Percentiles rank a stretch among this genome's conserved stretches.
Conservation (phyloP, 2,113 vertebrate species). For the Archocentrus centrarchus region DNA sequence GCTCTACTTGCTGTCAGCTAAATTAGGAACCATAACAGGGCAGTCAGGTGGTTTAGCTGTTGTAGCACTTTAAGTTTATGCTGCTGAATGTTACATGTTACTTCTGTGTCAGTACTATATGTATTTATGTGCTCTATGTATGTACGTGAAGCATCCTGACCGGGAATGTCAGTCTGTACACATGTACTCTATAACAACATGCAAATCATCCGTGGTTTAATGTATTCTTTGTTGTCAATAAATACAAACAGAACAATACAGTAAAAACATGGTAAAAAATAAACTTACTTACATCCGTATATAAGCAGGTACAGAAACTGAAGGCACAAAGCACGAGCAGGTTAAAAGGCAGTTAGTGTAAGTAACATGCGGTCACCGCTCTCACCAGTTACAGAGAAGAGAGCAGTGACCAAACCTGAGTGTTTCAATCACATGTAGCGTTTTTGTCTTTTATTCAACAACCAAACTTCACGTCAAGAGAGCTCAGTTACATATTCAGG, state of each 20-base stretch:
- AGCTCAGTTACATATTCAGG: accelerated
- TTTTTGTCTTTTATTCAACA: background rate
- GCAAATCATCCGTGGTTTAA: constrained; percentile 64
- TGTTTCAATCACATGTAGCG: background rate
- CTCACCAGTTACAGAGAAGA: background rate
- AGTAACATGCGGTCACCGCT: background rate
- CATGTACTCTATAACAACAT: constrained; percentile 42
- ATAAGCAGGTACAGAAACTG: background rate
- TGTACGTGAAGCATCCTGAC: constrained; percentile 44
- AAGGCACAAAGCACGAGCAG: background rate
- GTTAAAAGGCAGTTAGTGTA: constrained; percentile 24
- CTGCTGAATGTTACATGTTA: constrained; percentile 64
- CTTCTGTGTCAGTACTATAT: constrained; percentile 41
- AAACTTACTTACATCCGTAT: background rate
- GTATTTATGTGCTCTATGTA: constrained; percentile 32
- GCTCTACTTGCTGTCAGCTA: constrained; percentile 8
- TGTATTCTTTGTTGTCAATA: constrained; percentile 65
- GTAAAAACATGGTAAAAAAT: background rate
- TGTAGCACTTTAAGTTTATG: constrained; percentile 59
- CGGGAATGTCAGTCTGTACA: constrained; percentile 45
- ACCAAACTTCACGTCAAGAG: background rate
- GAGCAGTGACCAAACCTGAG: constrained; percentile 36
- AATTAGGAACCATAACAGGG: background rate
- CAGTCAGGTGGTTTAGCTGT: constrained; percentile 26
- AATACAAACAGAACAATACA: constrained; percentile 62